Evolutionary conservation across 2,113 vertebrate species (phyloP).

Genomic region (Struthidea cinerea): DNA sequence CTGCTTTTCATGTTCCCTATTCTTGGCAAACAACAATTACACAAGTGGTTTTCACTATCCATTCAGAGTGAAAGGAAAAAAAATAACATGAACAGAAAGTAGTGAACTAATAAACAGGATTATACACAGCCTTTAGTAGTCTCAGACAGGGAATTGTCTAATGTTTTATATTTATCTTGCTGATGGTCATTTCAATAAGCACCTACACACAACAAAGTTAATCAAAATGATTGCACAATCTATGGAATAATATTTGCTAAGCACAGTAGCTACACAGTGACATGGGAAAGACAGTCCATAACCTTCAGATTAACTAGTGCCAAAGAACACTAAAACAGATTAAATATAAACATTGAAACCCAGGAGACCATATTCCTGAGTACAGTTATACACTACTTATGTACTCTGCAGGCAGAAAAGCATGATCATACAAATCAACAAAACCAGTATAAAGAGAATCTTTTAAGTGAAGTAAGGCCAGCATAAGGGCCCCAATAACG

Average conservation of each 20-base stretch:
- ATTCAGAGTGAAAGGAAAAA: background rate
- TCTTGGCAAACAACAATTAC: background rate
- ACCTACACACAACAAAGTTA: background rate
- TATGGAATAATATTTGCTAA: background rate
- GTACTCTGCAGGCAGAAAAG: background rate
- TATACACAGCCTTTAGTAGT: background rate
- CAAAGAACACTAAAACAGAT: background rate
- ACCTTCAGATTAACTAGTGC: background rate
- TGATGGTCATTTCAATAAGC: background rate
- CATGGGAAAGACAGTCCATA: background rate
- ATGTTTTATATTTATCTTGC: background rate
- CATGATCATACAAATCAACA: background rate
- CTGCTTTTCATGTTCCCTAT: background rate
- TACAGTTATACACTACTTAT: background rate
- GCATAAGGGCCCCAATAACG: fast-evolving
- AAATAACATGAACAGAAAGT: background rate
- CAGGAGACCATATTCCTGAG: background rate
- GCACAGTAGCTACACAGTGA: background rate
- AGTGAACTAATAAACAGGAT: background rate
- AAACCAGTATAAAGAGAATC: background rate
- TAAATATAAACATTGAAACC: background rate
- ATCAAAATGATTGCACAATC: background rate
- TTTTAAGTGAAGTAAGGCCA: background rate
- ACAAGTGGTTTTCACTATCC: background rate
- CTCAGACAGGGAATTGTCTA: background rate